Base-by-base conservation (phyloP, 53 echinoderm and acorn worm species). In the Pentamera pediparva region DNA sequence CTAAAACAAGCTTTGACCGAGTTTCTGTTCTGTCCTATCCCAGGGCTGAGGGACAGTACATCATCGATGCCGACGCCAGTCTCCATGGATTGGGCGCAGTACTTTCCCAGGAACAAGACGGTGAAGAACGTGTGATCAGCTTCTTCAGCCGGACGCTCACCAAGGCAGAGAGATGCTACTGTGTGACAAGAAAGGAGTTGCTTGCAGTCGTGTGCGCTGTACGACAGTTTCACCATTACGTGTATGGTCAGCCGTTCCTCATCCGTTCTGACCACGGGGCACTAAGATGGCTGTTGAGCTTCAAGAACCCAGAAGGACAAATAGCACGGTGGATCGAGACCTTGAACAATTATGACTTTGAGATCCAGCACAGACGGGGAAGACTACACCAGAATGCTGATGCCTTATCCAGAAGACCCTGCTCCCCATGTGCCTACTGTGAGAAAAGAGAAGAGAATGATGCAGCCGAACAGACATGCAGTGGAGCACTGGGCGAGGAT, bases 31-130 rank as follows among this genome's bases (percentile, higher is more conserved):
- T 79, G 26, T 56, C 72, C 11, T 85, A 70, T 57, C 85, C 85
- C 1, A 27, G 38, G 10, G 25, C 75, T 33, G 47, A 61, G 1
- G 80, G 35, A 4, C 13, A 18, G 11, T 74, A 74, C 35, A 73
- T 80, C 19, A 43, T 85, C 10, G 85, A 85, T 55, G 74, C 85
- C 18, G 74, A 74, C 51, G 78, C 84, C 12, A 78, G 78, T 49
- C 52, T 78, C 25, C 9, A 18, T 0, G 85, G 61, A 22, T 63
- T 85, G 32, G 85, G 80, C 21, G 74, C 43, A 17, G 80, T 85
- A 10, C 62, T 81, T 6, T 47, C 61, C 6, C 86, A 86, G 34
- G 45, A 57, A 22, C 29, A 51, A 50, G 70, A 86, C 13, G 86
- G 70, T 12, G 50, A 29, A 12, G 76, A 86, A 56, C 61, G 36